Conservation (phyloP, 2,888 invertebrate genomes). For the Oligia fasciuncula region DNA sequence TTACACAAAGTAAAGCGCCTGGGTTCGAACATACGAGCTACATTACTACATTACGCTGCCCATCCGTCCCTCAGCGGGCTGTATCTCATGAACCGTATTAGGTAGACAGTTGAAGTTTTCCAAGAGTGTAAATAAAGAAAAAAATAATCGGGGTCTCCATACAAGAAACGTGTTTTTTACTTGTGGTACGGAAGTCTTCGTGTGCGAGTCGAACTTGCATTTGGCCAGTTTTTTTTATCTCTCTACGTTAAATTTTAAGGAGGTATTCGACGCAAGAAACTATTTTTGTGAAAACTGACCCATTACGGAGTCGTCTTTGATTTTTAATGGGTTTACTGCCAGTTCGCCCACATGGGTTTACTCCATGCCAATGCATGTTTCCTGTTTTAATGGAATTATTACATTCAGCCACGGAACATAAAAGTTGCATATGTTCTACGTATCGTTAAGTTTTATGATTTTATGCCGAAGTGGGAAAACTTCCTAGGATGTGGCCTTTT, state of each 20-base stretch:
- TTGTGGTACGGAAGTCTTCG: too few species aligned
- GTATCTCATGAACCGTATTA: too few species aligned
- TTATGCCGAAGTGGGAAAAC: neutral
- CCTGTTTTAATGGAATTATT: slow-evolving; percentile 36
- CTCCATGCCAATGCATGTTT: slow-evolving; percentile 10
- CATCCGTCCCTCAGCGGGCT: too few species aligned
- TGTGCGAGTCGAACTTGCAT: too few species aligned
- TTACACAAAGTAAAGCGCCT: too few species aligned
- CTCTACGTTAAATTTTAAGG: neutral
- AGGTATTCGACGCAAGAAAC: neutral
- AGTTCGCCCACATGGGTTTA: slow-evolving; percentile 30
- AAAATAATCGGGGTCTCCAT: too few species aligned
- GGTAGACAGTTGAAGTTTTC: too few species aligned
- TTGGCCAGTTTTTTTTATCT: neutral
- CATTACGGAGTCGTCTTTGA: slow-evolving; percentile 31
- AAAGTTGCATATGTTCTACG: slow-evolving; percentile 7
- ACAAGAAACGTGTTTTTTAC: too few species aligned
- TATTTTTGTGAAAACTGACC: neutral
- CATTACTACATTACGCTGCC: neutral
- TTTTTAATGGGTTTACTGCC: slow-evolving; percentile 39
- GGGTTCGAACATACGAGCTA: too few species aligned
- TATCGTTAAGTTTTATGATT: slow-evolving; percentile 18
- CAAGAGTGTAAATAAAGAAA: too few species aligned
- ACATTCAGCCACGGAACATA: neutral
- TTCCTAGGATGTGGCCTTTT: slow-evolving; percentile 18